Percentiles rank a stretch among this genome's conserved stretches.
phyloP scores from a whole-genome alignment of 1,140 invertebrate genomes.

The Megathymus violae region DNA sequence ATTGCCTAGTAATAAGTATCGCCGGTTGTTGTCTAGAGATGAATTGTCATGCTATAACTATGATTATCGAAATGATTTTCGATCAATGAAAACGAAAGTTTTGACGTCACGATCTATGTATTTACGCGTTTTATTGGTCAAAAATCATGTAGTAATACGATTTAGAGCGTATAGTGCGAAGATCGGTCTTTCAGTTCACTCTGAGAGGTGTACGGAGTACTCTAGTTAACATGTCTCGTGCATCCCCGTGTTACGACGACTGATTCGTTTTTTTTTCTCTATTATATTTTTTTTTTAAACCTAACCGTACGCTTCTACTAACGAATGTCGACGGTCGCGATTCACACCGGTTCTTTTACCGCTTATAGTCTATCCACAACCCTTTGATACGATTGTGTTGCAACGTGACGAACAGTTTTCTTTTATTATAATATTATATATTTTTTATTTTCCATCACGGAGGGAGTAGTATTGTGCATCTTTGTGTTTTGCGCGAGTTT shows the following conservation, averaged over 20 bases:
- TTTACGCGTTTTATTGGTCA: conserved; percentile 1
- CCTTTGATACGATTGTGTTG: conserved; percentile 70
- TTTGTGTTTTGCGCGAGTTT: conserved; percentile 58
- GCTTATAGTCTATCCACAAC: conserved; percentile 80
- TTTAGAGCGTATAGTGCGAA: neutral
- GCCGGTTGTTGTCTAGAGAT: conserved; percentile 31
- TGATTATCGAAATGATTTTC: neutral
- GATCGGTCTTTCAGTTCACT: conserved; percentile 1
- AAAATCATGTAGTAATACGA: neutral
- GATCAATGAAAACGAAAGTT: neutral
- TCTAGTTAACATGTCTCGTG: conserved; percentile 58
- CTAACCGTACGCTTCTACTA: conserved; percentile 81
- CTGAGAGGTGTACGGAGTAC: conserved; percentile 62
- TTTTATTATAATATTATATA: conserved; percentile 40
- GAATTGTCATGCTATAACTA: neutral
- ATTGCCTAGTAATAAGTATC: conserved; percentile 55
- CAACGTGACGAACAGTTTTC: conserved; percentile 66
- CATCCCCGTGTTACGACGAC: conserved; percentile 71
- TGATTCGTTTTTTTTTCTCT: conserved; percentile 38
- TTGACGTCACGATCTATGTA: neutral
- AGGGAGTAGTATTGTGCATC: conserved; percentile 83
- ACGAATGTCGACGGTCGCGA: conserved; percentile 64
- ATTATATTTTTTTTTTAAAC: conserved; percentile 25
- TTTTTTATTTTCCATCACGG: conserved; percentile 49
- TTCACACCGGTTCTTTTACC: conserved; percentile 45